Conservation (phyloP, 1,140 invertebrate genomes). For the Saccostrea echinata region DNA sequence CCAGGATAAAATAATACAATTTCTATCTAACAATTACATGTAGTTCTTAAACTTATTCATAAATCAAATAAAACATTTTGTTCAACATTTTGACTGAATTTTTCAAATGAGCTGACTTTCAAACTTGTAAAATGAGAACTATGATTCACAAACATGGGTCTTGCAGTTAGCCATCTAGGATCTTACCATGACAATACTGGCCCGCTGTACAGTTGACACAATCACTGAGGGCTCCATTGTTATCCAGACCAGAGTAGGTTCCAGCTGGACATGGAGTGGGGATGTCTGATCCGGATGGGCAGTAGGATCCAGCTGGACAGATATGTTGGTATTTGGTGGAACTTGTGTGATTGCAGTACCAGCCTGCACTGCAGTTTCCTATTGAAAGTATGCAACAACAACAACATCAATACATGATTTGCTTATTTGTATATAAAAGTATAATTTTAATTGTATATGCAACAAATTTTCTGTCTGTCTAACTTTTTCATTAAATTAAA, state of each 20-base stretch:
- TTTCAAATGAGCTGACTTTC: not conserved
- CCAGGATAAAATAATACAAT: not conserved
- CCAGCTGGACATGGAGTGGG: constrained; percentile 73
- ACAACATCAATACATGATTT: not conserved
- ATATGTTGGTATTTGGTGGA: constrained; percentile 66
- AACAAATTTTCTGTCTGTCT: too few species aligned
- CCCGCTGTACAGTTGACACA: constrained; percentile 77
- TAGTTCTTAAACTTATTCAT: not conserved
- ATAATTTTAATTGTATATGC: too few species aligned
- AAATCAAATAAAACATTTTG: not conserved
- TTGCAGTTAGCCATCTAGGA: not conserved
- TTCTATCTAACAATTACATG: not conserved
- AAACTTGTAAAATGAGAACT: not conserved
- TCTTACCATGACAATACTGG: constrained; percentile 74
- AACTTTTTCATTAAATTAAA: too few species aligned
- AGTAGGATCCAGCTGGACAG: constrained; percentile 76
- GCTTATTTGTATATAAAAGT: too few species aligned
- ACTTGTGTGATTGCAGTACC: constrained; percentile 76
- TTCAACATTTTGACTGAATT: not conserved
- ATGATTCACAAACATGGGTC: not conserved
- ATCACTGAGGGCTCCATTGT: constrained; percentile 65
- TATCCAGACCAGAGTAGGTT: constrained; percentile 68
- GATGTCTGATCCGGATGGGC: constrained; percentile 69
- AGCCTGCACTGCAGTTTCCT: constrained; percentile 75
- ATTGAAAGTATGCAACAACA: not conserved